Evolutionary conservation across 2,888 invertebrate species (phyloP).

Genomic region (Drosophila villosipedis): DNA sequence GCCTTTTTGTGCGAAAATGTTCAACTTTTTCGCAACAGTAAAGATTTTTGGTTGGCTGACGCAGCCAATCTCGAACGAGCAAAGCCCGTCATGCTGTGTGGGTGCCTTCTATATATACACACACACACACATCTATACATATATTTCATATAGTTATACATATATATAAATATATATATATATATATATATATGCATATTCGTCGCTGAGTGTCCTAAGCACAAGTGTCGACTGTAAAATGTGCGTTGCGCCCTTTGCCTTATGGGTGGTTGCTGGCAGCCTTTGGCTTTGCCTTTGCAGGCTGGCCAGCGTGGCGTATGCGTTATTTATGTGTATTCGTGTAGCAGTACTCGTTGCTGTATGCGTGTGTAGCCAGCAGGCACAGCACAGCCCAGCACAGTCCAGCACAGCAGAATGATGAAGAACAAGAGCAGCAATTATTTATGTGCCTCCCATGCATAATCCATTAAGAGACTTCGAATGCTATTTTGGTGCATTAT

Average conservation of each 20-base stretch:
- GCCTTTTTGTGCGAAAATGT: conserved; percentile 78
- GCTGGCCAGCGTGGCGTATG: conserved; percentile 63
- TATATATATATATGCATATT: conserved; percentile 26
- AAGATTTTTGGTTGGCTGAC: conserved; percentile 82
- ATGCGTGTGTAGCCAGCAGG: neutral
- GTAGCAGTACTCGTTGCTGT: neutral
- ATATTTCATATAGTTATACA: conserved; percentile 17
- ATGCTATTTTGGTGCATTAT: conserved; percentile 43
- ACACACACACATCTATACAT: conserved; percentile 5
- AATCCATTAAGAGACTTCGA: conserved; percentile 50
- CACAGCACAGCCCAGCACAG: neutral
- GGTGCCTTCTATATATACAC: conserved; percentile 35
- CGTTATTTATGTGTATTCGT: conserved; percentile 55
- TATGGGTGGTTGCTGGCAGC: conserved; percentile 31
- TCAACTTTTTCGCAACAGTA: conserved; percentile 81
- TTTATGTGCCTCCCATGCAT: conserved; percentile 52
- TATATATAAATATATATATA: conserved; percentile 2
- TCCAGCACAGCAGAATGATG: neutral
- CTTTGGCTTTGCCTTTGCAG: neutral
- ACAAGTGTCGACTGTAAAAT: conserved; percentile 62
- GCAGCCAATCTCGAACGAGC: conserved; percentile 76
- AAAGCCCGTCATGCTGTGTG: conserved; percentile 52
- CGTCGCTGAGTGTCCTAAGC: conserved; percentile 51
- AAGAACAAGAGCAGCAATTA: conserved; percentile 36
- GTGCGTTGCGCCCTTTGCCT: conserved; percentile 47